Evolutionary conservation across 2,888 invertebrate species (phyloP), one percentile per base, ranked within the genome.

Genomic region (Tanytarsus gracilentus): DNA sequence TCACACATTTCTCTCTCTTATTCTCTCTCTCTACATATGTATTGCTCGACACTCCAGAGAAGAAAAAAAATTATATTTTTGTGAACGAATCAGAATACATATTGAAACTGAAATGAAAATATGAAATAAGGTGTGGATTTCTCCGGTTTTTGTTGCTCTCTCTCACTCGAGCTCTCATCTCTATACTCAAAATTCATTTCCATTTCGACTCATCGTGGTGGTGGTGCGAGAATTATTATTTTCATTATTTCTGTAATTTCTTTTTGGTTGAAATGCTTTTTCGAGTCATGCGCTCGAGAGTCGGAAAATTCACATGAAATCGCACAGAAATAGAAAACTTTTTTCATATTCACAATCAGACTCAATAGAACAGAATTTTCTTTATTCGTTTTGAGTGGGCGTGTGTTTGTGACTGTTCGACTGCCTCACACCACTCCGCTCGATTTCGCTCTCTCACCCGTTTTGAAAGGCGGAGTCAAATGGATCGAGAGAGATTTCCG

Each of bases 61-160:
- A 44, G 40, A 44, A 40, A 44, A 44, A 44, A 11, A 33, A 36
- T 16, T 14, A 36, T 9, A 14, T 36, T 36, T 50, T 60, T 40
- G 60, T 50, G 60, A 60, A 60, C 60, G 60, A 60, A 60, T 60
- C 60, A 60, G 60, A 60, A 48, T 60, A 60, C 60, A 60, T 59
- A 59, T 59, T 50, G 59, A 59, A 59, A 60, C 60, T 61, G 52
- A 61, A 52, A 53, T 52, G 61, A 61, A 61, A 61, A 52, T 52
- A 53, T 58, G 27, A 58, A 61, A 61, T 44, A 53, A 61, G 61
- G 61, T 61, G 61, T 61, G 61, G 52, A 52, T 61, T 55, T 55
- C 23, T 36, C 11, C 33, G 9, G 3, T 33, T 5, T 33, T 33
- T 5, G 3, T 33, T 33, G 3, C 6, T 33, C 6, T 5, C 6